A percentile compares a stretch with the other conserved stretches of the same genome.
Conservation (phyloP, 1,140 invertebrate species). For the Drosophila oshimai region DNA sequence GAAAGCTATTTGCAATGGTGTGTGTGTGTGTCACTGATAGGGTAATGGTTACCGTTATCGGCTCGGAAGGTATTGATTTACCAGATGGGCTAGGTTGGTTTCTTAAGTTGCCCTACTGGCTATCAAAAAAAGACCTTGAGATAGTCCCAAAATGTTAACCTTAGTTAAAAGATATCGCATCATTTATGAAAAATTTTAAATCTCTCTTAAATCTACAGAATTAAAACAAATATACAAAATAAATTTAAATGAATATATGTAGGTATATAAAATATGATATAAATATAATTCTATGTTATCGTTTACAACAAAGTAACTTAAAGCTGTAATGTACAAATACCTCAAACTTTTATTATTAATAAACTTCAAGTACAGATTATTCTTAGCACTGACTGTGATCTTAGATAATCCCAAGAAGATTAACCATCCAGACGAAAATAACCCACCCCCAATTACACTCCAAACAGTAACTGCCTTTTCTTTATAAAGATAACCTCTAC, state of each 20-base stretch:
- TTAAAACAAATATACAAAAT: no score
- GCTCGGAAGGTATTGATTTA: slow-evolving; percentile 50
- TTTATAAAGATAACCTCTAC: neutral
- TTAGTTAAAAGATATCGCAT: no score
- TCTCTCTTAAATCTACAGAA: neutral
- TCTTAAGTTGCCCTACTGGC: slow-evolving; percentile 4
- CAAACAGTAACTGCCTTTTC: neutral
- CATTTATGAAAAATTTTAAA: no score
- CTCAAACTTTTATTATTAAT: no score
- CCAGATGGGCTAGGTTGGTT: slow-evolving; percentile 16
- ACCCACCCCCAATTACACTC: neutral
- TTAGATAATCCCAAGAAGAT: neutral
- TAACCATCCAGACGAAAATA: neutral
- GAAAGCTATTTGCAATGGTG: slow-evolving; percentile 33
- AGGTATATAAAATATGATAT: no score
- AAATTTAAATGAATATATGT: no score
- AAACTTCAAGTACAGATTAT: no score
- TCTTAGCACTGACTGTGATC: neutral
- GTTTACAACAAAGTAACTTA: no score
- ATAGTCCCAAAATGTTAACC: no score
- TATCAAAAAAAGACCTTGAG: neutral
- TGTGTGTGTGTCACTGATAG: slow-evolving; percentile 46
- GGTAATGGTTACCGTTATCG: slow-evolving; percentile 64
- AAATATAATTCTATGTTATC: no score
- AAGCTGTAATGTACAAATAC: no score